phyloP scores from a whole-genome alignment of 2,888 invertebrate genomes.

The Mycalesis mineus region DNA sequence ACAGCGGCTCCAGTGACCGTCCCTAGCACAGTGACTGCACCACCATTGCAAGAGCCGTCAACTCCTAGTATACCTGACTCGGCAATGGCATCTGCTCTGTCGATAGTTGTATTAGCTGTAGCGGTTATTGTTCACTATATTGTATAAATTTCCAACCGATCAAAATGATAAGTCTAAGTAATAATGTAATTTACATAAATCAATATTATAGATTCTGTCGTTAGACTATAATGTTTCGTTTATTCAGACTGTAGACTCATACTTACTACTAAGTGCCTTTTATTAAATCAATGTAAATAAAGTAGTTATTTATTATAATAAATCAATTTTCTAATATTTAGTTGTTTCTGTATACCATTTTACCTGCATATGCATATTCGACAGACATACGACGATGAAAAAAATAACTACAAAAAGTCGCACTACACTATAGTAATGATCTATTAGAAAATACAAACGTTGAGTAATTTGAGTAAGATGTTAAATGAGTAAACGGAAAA shows the following conservation, averaged over 20 bases:
- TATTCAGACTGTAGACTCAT: too few species aligned
- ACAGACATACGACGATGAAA: too few species aligned
- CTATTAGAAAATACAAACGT: too few species aligned
- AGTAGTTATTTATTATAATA: not conserved
- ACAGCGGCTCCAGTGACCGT: constrained; percentile 24
- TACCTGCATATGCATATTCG: too few species aligned
- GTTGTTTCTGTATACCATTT: not conserved
- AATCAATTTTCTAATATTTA: not conserved
- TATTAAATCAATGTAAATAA: not conserved
- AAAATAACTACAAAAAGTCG: too few species aligned
- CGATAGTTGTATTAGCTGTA: constrained; percentile 40
- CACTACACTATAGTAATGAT: too few species aligned
- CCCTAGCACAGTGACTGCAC: constrained; percentile 31
- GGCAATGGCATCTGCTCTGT: constrained; percentile 44
- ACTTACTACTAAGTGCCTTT: not conserved
- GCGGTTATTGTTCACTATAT: constrained; percentile 43
- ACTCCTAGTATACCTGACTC: constrained; percentile 50
- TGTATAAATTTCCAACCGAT: constrained; percentile 35
- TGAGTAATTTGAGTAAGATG: too few species aligned
- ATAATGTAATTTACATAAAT: too few species aligned
- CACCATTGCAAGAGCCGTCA: constrained; percentile 38
- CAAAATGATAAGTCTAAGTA: too few species aligned
- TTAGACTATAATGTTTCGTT: too few species aligned
- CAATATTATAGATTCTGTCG: too few species aligned
- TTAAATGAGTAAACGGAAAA: too few species aligned